phyloP scores from a whole-genome alignment of 2,113 vertebrate species.

The Pogonocichla stellata region DNA sequence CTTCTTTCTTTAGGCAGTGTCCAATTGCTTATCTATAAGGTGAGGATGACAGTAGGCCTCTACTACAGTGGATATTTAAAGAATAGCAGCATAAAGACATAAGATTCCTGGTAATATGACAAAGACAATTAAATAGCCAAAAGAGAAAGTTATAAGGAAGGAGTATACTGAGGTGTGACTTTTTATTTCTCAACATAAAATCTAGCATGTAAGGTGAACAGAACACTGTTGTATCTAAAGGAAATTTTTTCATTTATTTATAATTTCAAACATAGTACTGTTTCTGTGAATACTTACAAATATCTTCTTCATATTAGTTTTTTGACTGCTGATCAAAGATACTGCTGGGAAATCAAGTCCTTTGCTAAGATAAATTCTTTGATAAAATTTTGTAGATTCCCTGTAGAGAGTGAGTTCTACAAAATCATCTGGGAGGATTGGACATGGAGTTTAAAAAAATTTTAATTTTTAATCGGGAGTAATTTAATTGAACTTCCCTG shows the following conservation, averaged over 20 bases:
- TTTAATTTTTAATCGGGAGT: not conserved
- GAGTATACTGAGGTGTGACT: not conserved
- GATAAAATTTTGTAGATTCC: not conserved
- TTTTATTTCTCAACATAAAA: not conserved
- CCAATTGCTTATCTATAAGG: not conserved
- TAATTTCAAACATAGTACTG: not conserved
- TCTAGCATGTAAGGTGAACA: not conserved
- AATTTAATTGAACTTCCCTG: not conserved
- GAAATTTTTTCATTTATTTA: not conserved
- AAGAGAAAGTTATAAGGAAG: not conserved
- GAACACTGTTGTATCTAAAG: not conserved
- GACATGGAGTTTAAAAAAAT: not conserved
- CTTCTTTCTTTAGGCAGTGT: not conserved
- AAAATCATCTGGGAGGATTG: not conserved
- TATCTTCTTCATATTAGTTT: not conserved
- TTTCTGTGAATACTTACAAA: not conserved
- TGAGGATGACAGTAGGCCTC: not conserved
- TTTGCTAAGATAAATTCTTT: not conserved
- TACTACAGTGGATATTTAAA: not conserved
- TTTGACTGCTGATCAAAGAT: not conserved
- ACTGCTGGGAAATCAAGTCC: not conserved
- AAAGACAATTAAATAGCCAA: not conserved
- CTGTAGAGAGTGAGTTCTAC: not conserved
- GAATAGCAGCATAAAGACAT: not conserved
- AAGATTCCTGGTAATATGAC: not conserved